These are phyloP conservation scores for Blennius ocellaris DNA, from an alignment of 2,113 vertebrate species.

Conservation along the genomic window DNA sequence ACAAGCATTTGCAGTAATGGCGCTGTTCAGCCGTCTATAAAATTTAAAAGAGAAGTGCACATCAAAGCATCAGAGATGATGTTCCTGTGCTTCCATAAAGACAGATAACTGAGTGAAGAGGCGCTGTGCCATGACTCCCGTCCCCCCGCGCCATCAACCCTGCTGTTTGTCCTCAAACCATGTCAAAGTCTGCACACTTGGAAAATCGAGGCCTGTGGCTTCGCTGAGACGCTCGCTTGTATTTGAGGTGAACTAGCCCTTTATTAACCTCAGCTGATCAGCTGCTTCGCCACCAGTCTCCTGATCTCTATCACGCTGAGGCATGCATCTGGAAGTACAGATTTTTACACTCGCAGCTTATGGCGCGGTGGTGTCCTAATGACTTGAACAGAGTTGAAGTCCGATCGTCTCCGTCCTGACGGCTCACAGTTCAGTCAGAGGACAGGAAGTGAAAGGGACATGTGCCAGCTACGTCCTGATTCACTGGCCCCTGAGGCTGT, in stretches of 20 bases:
- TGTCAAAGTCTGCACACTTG: not conserved
- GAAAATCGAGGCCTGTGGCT: not conserved
- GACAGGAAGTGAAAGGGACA: slow-evolving; percentile 31
- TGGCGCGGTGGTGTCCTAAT: not conserved
- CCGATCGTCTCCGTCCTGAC: not conserved
- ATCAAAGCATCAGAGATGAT: not conserved
- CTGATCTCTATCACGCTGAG: not conserved
- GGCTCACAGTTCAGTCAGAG: slow-evolving; percentile 9
- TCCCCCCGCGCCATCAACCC: not conserved
- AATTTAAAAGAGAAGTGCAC: not conserved
- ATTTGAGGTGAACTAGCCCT: not conserved
- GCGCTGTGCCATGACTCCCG: no score
- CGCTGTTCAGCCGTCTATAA: not conserved
- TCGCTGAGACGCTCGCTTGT: not conserved
- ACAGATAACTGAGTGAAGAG: not conserved
- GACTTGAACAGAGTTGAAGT: not conserved
- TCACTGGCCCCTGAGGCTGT: slow-evolving; percentile 1
- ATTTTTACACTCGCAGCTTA: slow-evolving; percentile 5
- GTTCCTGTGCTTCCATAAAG: not conserved
- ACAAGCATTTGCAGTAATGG: not conserved
- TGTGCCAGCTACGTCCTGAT: slow-evolving; percentile 25
- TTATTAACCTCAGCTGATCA: slow-evolving; percentile 10
- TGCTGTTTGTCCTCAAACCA: not conserved
- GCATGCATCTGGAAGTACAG: slow-evolving; percentile 1
- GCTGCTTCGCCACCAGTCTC: slow-evolving; percentile 14